Percentiles rank a stretch among this genome's conserved stretches.
phyloP scores from a whole-genome alignment of 2,113 vertebrate genomes.

The Microtus pennsylvanicus region DNA sequence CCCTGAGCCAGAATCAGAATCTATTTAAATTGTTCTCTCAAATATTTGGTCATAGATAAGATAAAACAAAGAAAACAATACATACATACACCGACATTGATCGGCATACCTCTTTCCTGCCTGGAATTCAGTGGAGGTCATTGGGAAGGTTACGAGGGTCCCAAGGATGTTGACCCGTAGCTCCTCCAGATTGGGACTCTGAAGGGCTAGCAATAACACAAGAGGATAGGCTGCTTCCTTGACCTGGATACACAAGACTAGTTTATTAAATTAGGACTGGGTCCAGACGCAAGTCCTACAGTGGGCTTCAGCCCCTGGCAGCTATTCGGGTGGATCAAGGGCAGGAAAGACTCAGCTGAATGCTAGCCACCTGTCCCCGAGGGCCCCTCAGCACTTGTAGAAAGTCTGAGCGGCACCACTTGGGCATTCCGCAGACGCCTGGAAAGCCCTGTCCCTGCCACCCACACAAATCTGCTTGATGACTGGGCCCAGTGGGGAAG shows the following conservation, averaged over 20 bases:
- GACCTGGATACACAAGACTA: not conserved
- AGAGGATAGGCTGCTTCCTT: not conserved
- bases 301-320: not conserved
- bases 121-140: not conserved
- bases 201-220: not conserved
- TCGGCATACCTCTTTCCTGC: not conserved
- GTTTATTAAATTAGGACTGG: not conserved
- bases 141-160: not conserved
- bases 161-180: not conserved
- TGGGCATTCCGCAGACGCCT: not conserved
- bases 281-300: not conserved
- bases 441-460: not conserved
- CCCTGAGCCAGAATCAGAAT: not conserved
- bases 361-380: not conserved
- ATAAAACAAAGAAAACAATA: not conserved
- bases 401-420: not conserved
- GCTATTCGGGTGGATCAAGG: not conserved
- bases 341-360: not conserved
- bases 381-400: not conserved
- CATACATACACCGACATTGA: not conserved
- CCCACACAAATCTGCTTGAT: conserved; percentile 46
- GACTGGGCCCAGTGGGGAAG: conserved; percentile 58
- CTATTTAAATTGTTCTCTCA: not conserved
- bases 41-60: not conserved
- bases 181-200: not conserved